Evolutionary conservation across 2,797 vertebrate species (phyloP).

Genomic region (Apodemus agrarius): DNA sequence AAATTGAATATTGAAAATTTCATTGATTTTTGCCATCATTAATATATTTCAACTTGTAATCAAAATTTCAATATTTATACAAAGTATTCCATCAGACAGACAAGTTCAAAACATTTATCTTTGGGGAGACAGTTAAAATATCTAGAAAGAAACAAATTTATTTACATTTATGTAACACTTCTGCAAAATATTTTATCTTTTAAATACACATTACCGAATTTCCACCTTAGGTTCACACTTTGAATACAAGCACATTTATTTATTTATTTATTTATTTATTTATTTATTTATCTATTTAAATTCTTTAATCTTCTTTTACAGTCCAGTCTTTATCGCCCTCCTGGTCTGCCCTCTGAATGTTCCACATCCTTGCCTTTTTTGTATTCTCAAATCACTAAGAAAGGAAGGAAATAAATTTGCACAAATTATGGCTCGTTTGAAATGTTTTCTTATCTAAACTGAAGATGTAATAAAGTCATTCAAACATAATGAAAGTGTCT

Average conservation of each 20-base stretch:
- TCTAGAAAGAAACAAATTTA: background rate
- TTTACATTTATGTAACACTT: background rate
- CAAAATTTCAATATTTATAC: background rate
- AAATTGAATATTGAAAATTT: background rate
- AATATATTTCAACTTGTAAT: background rate
- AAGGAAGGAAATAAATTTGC: background rate
- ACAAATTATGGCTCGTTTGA: background rate
- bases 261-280: no score
- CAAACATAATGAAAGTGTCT: conserved; percentile 8
- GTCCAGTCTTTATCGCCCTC: no score
- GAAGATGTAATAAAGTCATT: background rate
- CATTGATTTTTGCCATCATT: background rate
- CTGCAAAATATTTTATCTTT: background rate
- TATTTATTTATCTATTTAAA: no score
- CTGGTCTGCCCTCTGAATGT: no score
- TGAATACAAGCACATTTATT: background rate
- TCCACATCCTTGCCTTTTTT: background rate
- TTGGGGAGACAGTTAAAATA: background rate
- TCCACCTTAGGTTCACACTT: background rate
- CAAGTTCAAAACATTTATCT: background rate
- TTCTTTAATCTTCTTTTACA: no score
- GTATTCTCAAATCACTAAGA: background rate
- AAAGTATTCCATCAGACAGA: background rate
- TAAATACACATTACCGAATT: background rate
- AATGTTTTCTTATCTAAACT: background rate